phyloP scores from a whole-genome alignment of 1,140 invertebrate genomes.

The Riptortus pedestris region DNA sequence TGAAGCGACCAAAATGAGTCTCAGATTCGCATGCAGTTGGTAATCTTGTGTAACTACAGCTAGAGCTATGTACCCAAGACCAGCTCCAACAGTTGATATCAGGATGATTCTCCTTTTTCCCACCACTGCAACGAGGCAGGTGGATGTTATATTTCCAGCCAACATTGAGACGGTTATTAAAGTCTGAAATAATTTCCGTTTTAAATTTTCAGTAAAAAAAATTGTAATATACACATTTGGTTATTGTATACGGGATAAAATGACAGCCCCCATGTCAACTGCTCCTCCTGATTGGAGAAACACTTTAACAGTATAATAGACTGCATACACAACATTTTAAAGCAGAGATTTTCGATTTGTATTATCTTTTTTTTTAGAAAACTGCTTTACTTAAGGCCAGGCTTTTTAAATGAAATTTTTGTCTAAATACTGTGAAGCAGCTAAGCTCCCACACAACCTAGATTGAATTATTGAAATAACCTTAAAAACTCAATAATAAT shows the following conservation, averaged over 20 bases:
- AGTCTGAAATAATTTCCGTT: background rate
- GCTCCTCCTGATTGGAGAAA: background rate
- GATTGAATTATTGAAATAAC: background rate
- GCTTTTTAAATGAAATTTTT: background rate
- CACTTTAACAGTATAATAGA: background rate
- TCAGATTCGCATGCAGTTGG: background rate
- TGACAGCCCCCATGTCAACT: background rate
- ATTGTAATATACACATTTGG: background rate
- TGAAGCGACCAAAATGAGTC: background rate
- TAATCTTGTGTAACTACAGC: background rate
- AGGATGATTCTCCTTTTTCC: background rate
- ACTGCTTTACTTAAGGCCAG: background rate
- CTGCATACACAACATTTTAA: background rate
- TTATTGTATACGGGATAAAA: background rate
- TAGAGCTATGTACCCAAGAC: background rate
- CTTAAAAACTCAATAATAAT: background rate
- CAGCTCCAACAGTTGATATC: background rate
- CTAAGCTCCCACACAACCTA: background rate
- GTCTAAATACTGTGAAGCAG: background rate
- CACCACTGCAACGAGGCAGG: background rate
- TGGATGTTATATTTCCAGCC: background rate
- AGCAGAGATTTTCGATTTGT: background rate
- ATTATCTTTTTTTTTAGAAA: background rate
- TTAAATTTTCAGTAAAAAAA: background rate
- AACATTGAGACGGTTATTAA: background rate